These are phyloP conservation scores for Burhinus oedicnemus DNA, from an alignment of 2,113 vertebrate species.

Conservation along the genomic window DNA sequence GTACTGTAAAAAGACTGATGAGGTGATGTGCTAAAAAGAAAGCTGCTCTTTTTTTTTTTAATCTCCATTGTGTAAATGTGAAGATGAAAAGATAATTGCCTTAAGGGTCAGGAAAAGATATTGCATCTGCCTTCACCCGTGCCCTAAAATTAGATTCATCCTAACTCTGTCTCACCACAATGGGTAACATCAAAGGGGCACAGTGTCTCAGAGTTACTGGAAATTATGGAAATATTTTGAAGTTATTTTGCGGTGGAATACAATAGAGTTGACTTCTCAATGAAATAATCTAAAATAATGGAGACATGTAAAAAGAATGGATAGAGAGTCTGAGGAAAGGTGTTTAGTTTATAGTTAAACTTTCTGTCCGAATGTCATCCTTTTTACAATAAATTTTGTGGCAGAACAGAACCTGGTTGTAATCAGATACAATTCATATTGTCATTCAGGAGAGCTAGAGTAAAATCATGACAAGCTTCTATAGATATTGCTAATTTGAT, in stretches of 20 bases:
- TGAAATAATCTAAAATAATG: neutral
- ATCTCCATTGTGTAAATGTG: neutral
- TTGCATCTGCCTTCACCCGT: neutral
- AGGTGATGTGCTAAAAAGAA: neutral
- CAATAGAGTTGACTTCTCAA: neutral
- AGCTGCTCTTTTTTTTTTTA: neutral
- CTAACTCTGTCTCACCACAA: neutral
- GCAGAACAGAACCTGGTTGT: neutral
- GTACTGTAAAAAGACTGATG: neutral
- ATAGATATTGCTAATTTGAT: neutral
- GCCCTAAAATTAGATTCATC: neutral
- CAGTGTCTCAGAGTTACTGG: neutral
- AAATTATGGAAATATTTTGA: neutral
- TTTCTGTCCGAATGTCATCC: neutral
- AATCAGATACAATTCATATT: neutral
- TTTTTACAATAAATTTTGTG: neutral
- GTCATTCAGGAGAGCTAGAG: neutral
- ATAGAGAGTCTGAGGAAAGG: neutral
- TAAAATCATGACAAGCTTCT: neutral
- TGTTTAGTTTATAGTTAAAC: neutral
- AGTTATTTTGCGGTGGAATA: neutral
- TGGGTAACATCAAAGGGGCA: neutral
- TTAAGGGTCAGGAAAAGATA: neutral
- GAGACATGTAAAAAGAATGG: neutral
- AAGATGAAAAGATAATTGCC: neutral